Percentiles rank a stretch among this genome's conserved stretches.
These are phyloP conservation scores for Montipora cactus DNA, from an alignment of 64 coral and sea anemone genomes.

Conservation along the genomic window DNA sequence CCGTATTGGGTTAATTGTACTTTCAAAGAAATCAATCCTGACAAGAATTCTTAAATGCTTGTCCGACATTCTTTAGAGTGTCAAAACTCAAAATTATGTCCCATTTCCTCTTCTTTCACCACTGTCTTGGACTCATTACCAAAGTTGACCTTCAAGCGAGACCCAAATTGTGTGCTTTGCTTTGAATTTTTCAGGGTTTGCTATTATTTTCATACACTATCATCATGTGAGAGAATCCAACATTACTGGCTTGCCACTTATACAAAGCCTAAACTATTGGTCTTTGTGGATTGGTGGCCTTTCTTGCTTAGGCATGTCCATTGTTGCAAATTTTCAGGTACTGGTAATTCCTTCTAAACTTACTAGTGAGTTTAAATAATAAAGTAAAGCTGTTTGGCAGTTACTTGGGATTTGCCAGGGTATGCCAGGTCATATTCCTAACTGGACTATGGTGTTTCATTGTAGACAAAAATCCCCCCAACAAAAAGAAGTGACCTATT, in stretches of 20 bases:
- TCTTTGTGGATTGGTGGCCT: conserved; percentile 71
- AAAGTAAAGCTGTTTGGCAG: too few species aligned
- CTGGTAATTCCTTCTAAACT: background rate
- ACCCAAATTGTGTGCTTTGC: background rate
- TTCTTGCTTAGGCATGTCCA: conserved; percentile 83
- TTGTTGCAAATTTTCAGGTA: conserved; percentile 96
- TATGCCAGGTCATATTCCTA: too few species aligned
- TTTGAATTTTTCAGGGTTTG: conserved; percentile 51
- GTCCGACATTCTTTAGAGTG: too few species aligned
- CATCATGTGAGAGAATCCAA: conserved; percentile 88
- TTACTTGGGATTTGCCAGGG: too few species aligned
- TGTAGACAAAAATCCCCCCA: background rate
- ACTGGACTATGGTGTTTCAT: background rate
- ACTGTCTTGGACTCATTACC: too few species aligned
- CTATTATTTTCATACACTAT: conserved; percentile 80
- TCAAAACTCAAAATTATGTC: too few species aligned
- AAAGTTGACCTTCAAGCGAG: too few species aligned
- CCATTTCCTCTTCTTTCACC: too few species aligned
- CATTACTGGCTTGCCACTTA: conserved; percentile 65
- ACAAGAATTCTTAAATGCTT: too few species aligned
- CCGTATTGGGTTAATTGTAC: too few species aligned
- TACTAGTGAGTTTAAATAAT: background rate
- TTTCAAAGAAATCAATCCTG: too few species aligned
- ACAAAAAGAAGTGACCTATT: background rate
- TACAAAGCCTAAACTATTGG: conserved; percentile 58